A percentile compares a stretch with the other conserved stretches of the same genome.
phyloP scores from a whole-genome alignment of 2,113 vertebrate species.

The Catharus fuscescens region DNA sequence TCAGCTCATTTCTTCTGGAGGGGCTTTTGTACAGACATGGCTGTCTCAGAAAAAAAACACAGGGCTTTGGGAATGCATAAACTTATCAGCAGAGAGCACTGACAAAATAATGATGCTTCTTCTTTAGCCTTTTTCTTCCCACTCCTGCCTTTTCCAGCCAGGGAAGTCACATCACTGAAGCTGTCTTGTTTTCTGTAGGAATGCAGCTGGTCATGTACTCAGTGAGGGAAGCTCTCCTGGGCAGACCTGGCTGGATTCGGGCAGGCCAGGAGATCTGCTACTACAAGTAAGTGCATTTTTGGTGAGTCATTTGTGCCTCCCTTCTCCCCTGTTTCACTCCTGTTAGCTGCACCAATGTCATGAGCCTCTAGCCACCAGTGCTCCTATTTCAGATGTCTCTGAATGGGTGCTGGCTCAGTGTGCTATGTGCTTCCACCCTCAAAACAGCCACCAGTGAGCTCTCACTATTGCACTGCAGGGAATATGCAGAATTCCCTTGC shows the following conservation, averaged over 20 bases:
- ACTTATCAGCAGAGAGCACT: neutral
- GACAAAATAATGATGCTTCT: neutral
- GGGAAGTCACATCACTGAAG: neutral
- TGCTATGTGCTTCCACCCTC: neutral
- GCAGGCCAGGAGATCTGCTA: constrained; percentile 89
- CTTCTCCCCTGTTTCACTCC: neutral
- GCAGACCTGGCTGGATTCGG: constrained; percentile 84
- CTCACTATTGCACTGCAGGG: neutral
- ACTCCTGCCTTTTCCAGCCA: neutral
- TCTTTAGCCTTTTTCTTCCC: neutral
- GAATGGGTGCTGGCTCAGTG: neutral
- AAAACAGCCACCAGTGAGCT: neutral
- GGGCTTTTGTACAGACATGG: neutral
- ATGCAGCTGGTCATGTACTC: constrained; percentile 95
- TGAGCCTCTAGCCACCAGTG: neutral
- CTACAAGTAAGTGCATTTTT: constrained; percentile 83
- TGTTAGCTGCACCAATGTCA: neutral
- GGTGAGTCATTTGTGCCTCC: neutral
- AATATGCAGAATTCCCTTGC: neutral
- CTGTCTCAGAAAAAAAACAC: neutral
- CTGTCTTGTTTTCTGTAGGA: constrained; percentile 74
- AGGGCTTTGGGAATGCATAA: neutral
- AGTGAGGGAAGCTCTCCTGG: constrained; percentile 87
- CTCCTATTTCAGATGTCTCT: neutral
- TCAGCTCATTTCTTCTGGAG: neutral